Evolutionary conservation across 2,113 vertebrate genomes (phyloP), one percentile per base, ranked within the genome.

Genomic region (Ploceus nigricollis): DNA sequence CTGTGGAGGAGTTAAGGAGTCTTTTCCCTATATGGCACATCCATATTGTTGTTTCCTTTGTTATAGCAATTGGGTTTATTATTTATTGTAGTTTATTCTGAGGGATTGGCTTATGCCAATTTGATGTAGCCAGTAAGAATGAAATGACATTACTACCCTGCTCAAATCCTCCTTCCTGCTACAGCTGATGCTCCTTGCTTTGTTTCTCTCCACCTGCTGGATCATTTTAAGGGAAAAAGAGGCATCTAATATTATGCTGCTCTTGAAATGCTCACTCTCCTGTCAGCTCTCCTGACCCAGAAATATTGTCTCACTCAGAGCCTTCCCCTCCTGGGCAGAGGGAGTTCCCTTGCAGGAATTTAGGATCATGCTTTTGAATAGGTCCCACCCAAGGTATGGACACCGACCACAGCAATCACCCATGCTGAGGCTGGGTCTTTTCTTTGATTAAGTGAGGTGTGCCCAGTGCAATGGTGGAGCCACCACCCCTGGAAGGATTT

Each of bases 381-480:
- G 5, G 24, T 42, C 33, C 37, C 30, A 20, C 7, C 3, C 61
- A 48, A 50, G 25, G 40, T 30, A 35, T 2, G 6, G 63, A 23
- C n/a, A 27, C 22, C 1, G 5, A 37, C 17, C 10, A 5, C 31
- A 70, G n/a, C 20, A 14, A 12, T 23, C 14, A 24, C 10, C 25
- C 0, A 0, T 10, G 11, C 75, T 56, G 51, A 35, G 7, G 4
- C 37, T 11, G 3, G 9, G 61, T 12, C 27, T 44, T 69, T 37
- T 66, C 50, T 58, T 31, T 61, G 54, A 6, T 75, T 37, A 53
- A 20, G 4, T 40, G 51, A 8, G 10, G 10, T 11, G 23, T 58
- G 33, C 37, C 15, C 15, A 58, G 37, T 25, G 23, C 33, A 73
- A 15, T 28, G 28, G 19, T 58, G 28, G 44, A 73, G 30, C 27